A percentile compares a stretch with the other conserved stretches of the same genome.
Evolutionary conservation across 2,888 invertebrate species (phyloP).

Genomic region (Bimastos eiseni): DNA sequence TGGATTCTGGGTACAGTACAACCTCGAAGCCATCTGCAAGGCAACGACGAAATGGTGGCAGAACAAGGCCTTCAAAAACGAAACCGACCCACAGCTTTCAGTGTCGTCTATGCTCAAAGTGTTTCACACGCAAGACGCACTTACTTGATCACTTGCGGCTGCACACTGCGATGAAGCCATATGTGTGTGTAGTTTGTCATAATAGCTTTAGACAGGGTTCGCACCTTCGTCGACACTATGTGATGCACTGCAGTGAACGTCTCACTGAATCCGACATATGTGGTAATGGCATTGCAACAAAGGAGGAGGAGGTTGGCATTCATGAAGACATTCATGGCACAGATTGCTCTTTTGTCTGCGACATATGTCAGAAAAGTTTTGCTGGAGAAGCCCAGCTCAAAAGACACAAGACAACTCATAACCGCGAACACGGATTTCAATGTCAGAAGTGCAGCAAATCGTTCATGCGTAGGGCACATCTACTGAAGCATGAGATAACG

Average conservation of each 20-base stretch:
- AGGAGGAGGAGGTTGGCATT: background rate
- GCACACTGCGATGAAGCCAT: background rate
- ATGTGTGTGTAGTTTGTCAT: background rate
- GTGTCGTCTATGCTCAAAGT: background rate
- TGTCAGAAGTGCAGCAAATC: slow-evolving; percentile 91
- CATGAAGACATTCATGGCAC: background rate
- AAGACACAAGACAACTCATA: background rate
- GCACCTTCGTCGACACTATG: background rate
- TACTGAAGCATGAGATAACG: slow-evolving; percentile 93
- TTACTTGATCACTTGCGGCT: background rate
- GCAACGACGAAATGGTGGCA: background rate
- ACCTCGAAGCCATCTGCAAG: background rate
- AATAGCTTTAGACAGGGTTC: background rate
- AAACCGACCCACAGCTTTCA: background rate
- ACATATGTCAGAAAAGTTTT: background rate
- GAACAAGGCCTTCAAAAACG: background rate
- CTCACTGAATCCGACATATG: background rate
- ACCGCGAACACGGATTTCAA: slow-evolving; percentile 59
- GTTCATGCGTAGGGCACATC: slow-evolving; percentile 92
- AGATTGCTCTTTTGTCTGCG: background rate
- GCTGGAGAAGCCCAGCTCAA: slow-evolving; percentile 7
- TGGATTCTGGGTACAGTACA: background rate
- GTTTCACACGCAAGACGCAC: slow-evolving; percentile 6
- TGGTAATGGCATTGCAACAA: background rate
- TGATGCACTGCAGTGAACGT: slow-evolving; percentile 1